Evolutionary conservation across 2,888 invertebrate genomes (phyloP).

Genomic region (Meiosimyza decipiens): DNA sequence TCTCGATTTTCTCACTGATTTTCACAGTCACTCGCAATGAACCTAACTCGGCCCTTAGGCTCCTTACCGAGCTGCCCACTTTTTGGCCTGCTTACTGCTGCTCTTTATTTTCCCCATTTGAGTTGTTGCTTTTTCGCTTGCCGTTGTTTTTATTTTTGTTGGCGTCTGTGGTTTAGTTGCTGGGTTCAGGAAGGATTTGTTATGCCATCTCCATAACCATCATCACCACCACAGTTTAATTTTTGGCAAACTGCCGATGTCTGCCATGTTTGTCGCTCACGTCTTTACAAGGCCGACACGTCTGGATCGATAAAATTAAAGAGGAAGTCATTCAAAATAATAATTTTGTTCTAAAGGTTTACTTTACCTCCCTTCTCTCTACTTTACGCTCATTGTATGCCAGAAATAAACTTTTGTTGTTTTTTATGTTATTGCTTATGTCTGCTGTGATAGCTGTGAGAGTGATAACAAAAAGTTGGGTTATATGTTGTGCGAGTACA

Average conservation of each 20-base stretch:
- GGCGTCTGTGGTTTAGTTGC: constrained; percentile 31
- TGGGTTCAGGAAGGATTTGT: constrained; percentile 32
- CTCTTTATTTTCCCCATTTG: neutral
- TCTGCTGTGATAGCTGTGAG: too few relatives aligned
- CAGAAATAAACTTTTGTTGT: too few relatives aligned
- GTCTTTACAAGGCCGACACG: constrained; percentile 42
- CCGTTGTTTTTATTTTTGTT: constrained; percentile 20
- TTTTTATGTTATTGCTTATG: too few relatives aligned
- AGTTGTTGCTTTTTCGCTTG: neutral
- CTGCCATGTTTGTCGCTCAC: neutral
- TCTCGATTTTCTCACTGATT: neutral
- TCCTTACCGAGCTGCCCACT: constrained; percentile 30
- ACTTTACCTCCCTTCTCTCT: too few relatives aligned
- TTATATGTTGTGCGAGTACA: neutral
- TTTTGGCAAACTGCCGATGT: constrained; percentile 44
- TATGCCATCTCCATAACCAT: constrained; percentile 9
- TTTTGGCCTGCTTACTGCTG: constrained; percentile 43
- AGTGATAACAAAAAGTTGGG: too few relatives aligned
- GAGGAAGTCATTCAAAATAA: constrained; percentile 38
- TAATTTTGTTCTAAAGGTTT: too few relatives aligned
- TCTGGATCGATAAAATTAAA: constrained; percentile 51
- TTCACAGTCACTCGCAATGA: neutral
- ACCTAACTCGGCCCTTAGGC: constrained; percentile 1
- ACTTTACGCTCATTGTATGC: too few relatives aligned
- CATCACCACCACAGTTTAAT: constrained; percentile 17